These are phyloP conservation scores for Spisula solida DNA, from an alignment of 2,888 invertebrate species.

Conservation along the genomic window DNA sequence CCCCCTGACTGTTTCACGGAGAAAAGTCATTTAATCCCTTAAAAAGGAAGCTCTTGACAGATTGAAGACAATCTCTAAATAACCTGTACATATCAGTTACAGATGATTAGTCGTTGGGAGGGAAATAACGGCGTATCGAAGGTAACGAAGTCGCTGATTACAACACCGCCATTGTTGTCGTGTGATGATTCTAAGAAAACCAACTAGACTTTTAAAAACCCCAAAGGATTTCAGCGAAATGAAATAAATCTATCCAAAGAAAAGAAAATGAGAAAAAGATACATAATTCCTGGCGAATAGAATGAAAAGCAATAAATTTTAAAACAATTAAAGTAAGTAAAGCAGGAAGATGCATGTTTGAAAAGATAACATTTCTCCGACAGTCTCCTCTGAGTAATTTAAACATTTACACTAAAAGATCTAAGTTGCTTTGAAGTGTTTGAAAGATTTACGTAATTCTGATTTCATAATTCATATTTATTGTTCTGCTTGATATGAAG, in stretches of 20 bases:
- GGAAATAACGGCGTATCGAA: constrained; percentile 47
- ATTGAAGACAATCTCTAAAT: constrained; percentile 59
- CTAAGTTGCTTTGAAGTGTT: background rate
- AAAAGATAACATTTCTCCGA: background rate
- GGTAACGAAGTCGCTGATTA: constrained; percentile 19
- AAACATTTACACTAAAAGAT: background rate
- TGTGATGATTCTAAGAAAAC: background rate
- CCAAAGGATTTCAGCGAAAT: background rate
- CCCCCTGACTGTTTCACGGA: constrained; percentile 48
- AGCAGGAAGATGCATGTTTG: background rate
- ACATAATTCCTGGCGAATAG: background rate
- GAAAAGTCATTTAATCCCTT: constrained; percentile 68
- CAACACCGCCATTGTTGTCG: background rate
- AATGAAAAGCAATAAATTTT: constrained; percentile 2
- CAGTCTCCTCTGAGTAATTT: background rate
- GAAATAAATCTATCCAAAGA: background rate
- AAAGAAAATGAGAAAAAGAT: background rate
- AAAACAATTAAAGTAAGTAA: constrained; percentile 11
- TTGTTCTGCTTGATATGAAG: background rate
- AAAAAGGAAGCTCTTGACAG: constrained; percentile 70
- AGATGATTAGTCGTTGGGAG: constrained; percentile 55
- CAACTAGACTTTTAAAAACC: constrained; percentile 8
- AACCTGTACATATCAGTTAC: constrained; percentile 67
- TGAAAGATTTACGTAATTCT: background rate
- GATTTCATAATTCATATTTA: constrained; percentile 1